These are phyloP conservation scores for Tinamus guttatus DNA, from an alignment of 2,113 vertebrate species.

Conservation along the genomic window DNA sequence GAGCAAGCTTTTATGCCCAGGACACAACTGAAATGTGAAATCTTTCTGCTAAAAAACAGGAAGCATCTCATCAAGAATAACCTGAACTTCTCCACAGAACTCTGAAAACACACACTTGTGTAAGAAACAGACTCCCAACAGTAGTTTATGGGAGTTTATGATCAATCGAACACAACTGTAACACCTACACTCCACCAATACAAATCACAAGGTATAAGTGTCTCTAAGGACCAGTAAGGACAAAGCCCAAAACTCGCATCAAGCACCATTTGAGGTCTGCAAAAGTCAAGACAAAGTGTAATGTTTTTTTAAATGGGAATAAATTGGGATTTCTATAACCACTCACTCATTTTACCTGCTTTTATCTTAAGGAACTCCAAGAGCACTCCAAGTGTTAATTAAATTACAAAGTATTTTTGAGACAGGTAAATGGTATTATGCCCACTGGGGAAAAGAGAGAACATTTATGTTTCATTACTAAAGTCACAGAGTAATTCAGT, in stretches of 20 bases:
- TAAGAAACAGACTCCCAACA: slow-evolving; percentile 21
- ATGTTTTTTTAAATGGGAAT: slow-evolving; percentile 49
- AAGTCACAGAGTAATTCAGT: slow-evolving; percentile 52
- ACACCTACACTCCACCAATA: slow-evolving; percentile 56
- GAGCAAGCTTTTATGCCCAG: slow-evolving; percentile 20
- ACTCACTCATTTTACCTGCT: slow-evolving; percentile 57
- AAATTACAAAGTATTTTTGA: slow-evolving; percentile 68
- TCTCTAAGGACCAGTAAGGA: slow-evolving; percentile 53
- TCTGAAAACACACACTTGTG: not conserved
- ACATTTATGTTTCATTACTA: slow-evolving; percentile 64
- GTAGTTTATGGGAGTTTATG: slow-evolving; percentile 33
- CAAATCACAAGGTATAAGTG: slow-evolving; percentile 54
- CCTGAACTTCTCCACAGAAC: not conserved
- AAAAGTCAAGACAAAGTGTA: slow-evolving; percentile 58
- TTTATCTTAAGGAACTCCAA: slow-evolving; percentile 69
- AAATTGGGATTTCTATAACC: slow-evolving; percentile 69
- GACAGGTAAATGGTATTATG: slow-evolving; percentile 67
- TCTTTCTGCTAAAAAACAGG: not conserved
- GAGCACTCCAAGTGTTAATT: slow-evolving; percentile 71
- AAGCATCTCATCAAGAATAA: not conserved
- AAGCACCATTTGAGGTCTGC: slow-evolving; percentile 48
- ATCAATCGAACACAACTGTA: slow-evolving; percentile 43
- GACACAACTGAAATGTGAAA: not conserved
- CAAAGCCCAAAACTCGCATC: slow-evolving; percentile 54
- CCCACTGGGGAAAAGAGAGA: slow-evolving; percentile 41